phyloP scores from a whole-genome alignment of 2,888 invertebrate genomes.

The Latrodectus hesperus region DNA sequence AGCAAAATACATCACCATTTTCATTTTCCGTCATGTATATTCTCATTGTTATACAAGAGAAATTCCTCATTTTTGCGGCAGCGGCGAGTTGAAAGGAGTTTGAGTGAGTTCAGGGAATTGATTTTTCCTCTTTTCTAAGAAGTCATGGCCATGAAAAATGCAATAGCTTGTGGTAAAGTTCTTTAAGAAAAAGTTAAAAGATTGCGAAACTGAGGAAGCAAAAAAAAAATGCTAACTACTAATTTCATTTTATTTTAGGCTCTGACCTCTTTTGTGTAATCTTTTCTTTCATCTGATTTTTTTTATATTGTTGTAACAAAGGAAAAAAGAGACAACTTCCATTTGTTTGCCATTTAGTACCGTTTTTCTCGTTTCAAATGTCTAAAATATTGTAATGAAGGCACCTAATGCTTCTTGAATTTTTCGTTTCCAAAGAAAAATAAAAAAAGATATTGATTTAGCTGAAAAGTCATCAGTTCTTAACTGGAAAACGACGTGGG shows the following conservation, averaged over 20 bases:
- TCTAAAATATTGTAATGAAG: conserved; percentile 39
- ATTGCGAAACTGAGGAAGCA: not conserved
- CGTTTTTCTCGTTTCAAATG: conserved; percentile 22
- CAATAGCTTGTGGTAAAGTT: conserved; percentile 6
- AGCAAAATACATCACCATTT: too few relatives aligned
- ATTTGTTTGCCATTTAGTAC: conserved; percentile 7
- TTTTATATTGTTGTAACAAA: not conserved
- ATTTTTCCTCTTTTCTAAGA: conserved; percentile 37
- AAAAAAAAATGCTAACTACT: not conserved
- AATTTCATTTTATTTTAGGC: not conserved
- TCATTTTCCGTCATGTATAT: too few relatives aligned
- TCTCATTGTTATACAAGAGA: too few relatives aligned
- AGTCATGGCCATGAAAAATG: conserved; percentile 25
- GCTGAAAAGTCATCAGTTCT: too few relatives aligned
- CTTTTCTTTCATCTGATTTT: not conserved
- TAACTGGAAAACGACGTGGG: too few relatives aligned
- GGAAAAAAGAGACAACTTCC: conserved; percentile 2
- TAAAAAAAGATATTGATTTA: too few relatives aligned
- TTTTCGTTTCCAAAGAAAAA: too few relatives aligned
- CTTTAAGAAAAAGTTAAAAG: not conserved
- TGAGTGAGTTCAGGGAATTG: conserved; percentile 26
- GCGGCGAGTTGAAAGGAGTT: not conserved
- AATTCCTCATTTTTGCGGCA: too few relatives aligned
- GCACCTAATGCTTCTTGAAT: not conserved
- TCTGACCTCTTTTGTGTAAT: not conserved